Evolutionary conservation across 1,140 invertebrate genomes (phyloP).

Genomic region (Euschistus heros): DNA sequence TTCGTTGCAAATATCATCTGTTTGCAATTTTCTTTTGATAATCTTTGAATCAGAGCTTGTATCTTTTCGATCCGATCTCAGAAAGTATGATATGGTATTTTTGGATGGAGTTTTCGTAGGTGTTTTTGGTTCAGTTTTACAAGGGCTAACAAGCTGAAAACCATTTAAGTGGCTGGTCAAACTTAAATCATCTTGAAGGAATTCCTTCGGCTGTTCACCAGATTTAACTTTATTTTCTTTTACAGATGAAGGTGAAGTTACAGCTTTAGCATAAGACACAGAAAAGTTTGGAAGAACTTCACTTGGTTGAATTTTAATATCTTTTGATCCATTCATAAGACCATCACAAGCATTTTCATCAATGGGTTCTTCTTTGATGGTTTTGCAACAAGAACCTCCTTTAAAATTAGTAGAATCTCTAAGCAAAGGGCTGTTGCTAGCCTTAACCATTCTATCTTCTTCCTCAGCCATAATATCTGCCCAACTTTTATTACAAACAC

Average conservation of each 20-base stretch:
- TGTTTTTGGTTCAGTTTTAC: slow-evolving; percentile 21
- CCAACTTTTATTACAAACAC: slow-evolving; percentile 28
- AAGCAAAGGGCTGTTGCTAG: neutral
- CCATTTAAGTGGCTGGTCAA: slow-evolving; percentile 29
- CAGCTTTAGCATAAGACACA: neutral
- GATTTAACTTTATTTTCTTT: slow-evolving; percentile 17
- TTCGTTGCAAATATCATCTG: neutral
- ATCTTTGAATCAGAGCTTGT: slow-evolving; percentile 2
- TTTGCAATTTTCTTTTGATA: slow-evolving; percentile 18
- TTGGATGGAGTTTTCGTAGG: slow-evolving; percentile 5
- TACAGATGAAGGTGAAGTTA: slow-evolving; percentile 20
- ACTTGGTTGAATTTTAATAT: neutral
- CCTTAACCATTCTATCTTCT: slow-evolving; percentile 9
- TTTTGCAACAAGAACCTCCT: neutral
- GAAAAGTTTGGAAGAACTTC: slow-evolving; percentile 13
- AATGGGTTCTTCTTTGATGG: slow-evolving; percentile 14
- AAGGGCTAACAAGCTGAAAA: slow-evolving; percentile 29
- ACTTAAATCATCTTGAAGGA: slow-evolving; percentile 30
- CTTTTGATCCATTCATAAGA: neutral
- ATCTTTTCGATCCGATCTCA: neutral
- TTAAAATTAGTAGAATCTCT: slow-evolving; percentile 9
- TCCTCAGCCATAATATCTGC: slow-evolving; percentile 28
- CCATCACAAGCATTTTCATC: slow-evolving; percentile 16
- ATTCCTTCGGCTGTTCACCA: slow-evolving; percentile 21
- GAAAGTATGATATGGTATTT: neutral